phyloP scores from a whole-genome alignment of 2,113 vertebrate species.

The Campylorhamphus procurvoides region DNA sequence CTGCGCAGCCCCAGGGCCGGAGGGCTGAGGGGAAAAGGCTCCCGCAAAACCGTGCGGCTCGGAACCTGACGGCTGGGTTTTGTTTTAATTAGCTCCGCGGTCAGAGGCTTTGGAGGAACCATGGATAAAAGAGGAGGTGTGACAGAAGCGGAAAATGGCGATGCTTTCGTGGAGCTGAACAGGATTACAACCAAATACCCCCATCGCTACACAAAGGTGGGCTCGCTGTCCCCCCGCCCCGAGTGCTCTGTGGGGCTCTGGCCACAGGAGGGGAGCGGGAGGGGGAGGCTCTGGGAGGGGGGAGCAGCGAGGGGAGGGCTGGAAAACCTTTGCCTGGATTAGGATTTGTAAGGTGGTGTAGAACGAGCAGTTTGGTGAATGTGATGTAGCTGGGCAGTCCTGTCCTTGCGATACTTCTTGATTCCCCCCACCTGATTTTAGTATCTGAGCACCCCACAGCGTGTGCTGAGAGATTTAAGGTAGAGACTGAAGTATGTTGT shows the following conservation, averaged over 20 bases:
- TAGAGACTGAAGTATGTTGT: not conserved
- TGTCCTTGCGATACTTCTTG: not conserved
- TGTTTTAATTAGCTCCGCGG: conserved; percentile 43
- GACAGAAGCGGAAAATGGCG: conserved; percentile 82
- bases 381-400: not conserved
- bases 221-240: not conserved
- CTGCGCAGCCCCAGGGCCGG: accelerated
- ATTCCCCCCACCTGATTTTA: not conserved
- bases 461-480: not conserved
- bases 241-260: not conserved
- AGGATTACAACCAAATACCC: conserved; percentile 73
- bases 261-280: not conserved
- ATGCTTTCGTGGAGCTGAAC: conserved; percentile 74
- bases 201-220: conserved; percentile 92
- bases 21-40: accelerated
- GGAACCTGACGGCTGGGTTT: not conserved
- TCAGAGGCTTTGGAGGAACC: conserved; percentile 56
- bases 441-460: not conserved
- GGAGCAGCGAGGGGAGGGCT: not conserved
- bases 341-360: not conserved
- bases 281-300: not conserved
- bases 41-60: accelerated
- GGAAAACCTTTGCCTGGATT: not conserved
- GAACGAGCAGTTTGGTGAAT: not conserved
- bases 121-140: conserved; percentile 88